Conservation (phyloP, 1,140 invertebrate genomes). For the Limonius californicus region DNA sequence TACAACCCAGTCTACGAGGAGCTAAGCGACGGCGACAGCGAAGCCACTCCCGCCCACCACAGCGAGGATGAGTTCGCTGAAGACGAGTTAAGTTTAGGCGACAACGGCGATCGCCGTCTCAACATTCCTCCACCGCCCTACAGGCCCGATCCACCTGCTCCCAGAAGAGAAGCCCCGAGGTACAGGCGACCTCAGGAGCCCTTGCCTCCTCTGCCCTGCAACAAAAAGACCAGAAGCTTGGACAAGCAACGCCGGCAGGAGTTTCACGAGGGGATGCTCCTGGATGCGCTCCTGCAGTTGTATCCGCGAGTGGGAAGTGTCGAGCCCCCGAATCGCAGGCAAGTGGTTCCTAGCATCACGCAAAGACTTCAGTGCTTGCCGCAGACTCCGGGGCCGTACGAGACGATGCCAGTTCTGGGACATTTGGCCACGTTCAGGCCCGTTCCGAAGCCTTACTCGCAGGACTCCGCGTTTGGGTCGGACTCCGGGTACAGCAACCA, state of each 20-base stretch:
- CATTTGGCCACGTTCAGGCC: slow-evolving; percentile 46
- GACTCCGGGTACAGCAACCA: slow-evolving; percentile 69
- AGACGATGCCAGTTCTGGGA: slow-evolving; percentile 55
- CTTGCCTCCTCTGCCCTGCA: slow-evolving; percentile 45
- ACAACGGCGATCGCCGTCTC: slow-evolving; percentile 50
- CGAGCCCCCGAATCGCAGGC: slow-evolving; percentile 35
- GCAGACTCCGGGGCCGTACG: slow-evolving; percentile 52
- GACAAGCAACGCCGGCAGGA: slow-evolving; percentile 55
- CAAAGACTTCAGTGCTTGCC: slow-evolving; percentile 54
- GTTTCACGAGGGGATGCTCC: slow-evolving; percentile 63
- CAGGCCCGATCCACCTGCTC: slow-evolving; percentile 32
- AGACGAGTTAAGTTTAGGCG: slow-evolving; percentile 60
- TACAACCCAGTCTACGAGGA: slow-evolving; percentile 70
- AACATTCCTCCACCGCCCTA: slow-evolving; percentile 48
- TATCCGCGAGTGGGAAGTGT: slow-evolving; percentile 57
- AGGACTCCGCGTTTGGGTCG: slow-evolving; percentile 59
- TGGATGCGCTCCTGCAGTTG: slow-evolving; percentile 60
- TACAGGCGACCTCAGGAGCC: slow-evolving; percentile 43
- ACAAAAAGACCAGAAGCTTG: slow-evolving; percentile 53
- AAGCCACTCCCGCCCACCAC: slow-evolving; percentile 51
- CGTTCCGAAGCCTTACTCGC: slow-evolving; percentile 46
- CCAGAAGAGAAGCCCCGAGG: slow-evolving; percentile 38
- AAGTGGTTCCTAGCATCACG: slow-evolving; percentile 45
- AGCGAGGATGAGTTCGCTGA: slow-evolving; percentile 69
- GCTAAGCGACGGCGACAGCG: slow-evolving; percentile 61